phyloP scores from a whole-genome alignment of 2,888 invertebrate species.

The Leptodirus hochenwartii region DNA sequence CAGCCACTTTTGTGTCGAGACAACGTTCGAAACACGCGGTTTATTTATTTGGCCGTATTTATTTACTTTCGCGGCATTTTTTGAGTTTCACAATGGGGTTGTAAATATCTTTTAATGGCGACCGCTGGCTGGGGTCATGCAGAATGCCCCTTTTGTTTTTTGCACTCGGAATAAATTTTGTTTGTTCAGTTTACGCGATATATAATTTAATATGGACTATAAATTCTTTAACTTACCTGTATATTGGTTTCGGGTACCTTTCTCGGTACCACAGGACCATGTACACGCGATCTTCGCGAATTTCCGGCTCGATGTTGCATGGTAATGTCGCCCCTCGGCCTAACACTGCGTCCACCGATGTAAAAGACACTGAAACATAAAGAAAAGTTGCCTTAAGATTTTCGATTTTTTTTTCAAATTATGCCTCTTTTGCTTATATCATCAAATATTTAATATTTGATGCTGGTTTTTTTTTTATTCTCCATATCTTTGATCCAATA shows the following conservation, averaged over 20 bases:
- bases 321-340: constrained; percentile 71
- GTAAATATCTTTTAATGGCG: too few species aligned
- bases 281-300: constrained; percentile 70
- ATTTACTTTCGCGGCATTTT: too few species aligned
- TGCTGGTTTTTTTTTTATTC: too few species aligned
- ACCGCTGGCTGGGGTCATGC: too few species aligned
- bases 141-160: too few species aligned
- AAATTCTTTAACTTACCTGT: constrained; percentile 47
- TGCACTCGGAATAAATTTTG: not conserved
- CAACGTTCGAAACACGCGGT: too few species aligned
- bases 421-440: too few species aligned
- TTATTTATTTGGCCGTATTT: too few species aligned
- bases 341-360: constrained; percentile 65
- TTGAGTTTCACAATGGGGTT: too few species aligned
- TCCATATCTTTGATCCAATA: too few species aligned
- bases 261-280: constrained; percentile 88
- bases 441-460: too few species aligned
- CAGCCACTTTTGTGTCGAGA: too few species aligned
- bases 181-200: not conserved
- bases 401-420: not conserved
- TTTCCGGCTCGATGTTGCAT: constrained; percentile 74
- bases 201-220: not conserved
- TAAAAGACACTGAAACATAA: constrained; percentile 40
- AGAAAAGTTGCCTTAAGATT: constrained; percentile 2
- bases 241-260: constrained; percentile 71